Conservation (phyloP, 2,888 invertebrate species). For the Tipula helvola region DNA sequence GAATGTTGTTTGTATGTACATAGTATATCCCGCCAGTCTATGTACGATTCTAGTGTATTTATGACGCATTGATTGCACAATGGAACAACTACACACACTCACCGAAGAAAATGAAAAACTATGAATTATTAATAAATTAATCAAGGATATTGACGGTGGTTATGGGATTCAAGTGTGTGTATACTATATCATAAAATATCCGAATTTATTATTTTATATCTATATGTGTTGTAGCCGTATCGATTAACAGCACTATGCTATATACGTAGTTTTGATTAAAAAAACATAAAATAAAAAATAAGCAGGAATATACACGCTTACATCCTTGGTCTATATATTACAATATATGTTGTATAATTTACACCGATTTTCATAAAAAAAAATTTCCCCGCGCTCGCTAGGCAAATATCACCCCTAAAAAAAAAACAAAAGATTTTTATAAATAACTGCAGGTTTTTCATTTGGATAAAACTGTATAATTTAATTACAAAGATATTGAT, state of each 20-base stretch:
- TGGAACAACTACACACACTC: background rate
- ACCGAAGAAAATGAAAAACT: background rate
- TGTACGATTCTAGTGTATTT: background rate
- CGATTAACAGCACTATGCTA: background rate
- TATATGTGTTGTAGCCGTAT: background rate
- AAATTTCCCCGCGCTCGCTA: background rate
- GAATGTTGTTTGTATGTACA: background rate
- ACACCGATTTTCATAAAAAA: background rate
- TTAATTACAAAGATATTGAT: background rate
- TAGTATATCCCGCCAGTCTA: background rate
- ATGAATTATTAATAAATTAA: slow-evolving; percentile 4
- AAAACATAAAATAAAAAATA: background rate
- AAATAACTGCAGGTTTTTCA: background rate
- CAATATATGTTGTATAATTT: background rate
- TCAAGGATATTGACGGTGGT: background rate
- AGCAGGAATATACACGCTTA: background rate
- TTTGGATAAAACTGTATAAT: background rate
- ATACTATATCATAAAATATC: background rate
- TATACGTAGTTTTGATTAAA: background rate
- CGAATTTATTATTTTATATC: background rate
- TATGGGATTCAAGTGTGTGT: background rate
- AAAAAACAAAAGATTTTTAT: background rate
- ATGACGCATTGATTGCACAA: background rate
- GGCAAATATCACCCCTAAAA: background rate
- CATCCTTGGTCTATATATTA: background rate